Conservation (phyloP, 2,888 invertebrate genomes). For the Zygothrica quintamaculata region DNA sequence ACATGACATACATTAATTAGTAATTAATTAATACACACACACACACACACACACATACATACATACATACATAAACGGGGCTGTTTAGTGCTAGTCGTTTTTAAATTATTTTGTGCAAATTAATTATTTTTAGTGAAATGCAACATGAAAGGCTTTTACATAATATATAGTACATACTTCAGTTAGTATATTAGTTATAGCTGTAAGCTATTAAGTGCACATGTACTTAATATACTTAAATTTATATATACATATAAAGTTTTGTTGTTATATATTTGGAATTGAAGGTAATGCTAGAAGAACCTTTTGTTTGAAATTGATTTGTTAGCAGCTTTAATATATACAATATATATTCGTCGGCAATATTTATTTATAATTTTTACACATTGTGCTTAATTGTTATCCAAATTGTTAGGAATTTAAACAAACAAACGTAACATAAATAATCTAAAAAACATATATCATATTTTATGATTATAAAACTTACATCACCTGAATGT, state of each 20-base stretch:
- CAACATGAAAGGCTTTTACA: constrained; percentile 68
- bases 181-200: constrained; percentile 23
- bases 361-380: constrained; percentile 51
- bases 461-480: constrained; percentile 10
- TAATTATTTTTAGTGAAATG: constrained; percentile 45
- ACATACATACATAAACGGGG: constrained; percentile 37
- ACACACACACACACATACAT: constrained; percentile 15
- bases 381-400: constrained; percentile 66
- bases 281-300: constrained; percentile 23
- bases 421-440: constrained; percentile 30
- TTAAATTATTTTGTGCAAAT: constrained; percentile 51
- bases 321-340: constrained; percentile 43
- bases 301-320: constrained; percentile 33
- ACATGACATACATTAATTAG: constrained; percentile 30
- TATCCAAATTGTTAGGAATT: constrained; percentile 62
- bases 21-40: constrained; percentile 47
- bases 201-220: constrained; percentile 29
- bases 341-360: no score
- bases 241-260: constrained; percentile 8
- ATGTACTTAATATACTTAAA: no score
- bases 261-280: constrained; percentile 37
- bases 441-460: constrained; percentile 16
- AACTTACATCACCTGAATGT: constrained; percentile 22
- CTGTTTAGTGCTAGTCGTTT: constrained; percentile 73
- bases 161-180: constrained; percentile 28